A percentile compares a stretch with the other conserved stretches of the same genome.
Conservation (phyloP, 1,140 invertebrate genomes). For the Druon quercuslanigerum region DNA sequence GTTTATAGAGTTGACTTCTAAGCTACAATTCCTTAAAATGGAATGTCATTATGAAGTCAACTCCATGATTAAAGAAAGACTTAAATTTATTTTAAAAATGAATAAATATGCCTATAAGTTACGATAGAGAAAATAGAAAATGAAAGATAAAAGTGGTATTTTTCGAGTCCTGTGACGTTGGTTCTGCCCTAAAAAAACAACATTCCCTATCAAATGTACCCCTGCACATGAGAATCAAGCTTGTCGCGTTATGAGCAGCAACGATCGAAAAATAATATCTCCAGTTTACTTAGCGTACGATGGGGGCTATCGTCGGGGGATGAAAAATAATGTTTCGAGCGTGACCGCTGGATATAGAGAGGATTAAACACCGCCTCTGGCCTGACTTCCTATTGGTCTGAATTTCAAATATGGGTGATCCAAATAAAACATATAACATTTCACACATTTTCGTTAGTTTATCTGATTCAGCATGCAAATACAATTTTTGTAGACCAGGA, state of each 20-base stretch:
- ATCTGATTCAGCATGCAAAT: not conserved
- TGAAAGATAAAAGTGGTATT: not conserved
- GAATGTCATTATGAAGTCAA: constrained; percentile 15
- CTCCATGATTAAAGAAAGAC: not conserved
- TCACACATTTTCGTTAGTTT: not conserved
- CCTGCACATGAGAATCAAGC: constrained; percentile 52
- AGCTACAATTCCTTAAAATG: constrained; percentile 12
- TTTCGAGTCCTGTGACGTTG: constrained; percentile 40
- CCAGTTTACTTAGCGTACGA: constrained; percentile 69
- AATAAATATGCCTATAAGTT: not conserved
- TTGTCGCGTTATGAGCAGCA: constrained; percentile 50
- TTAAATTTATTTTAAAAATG: not conserved
- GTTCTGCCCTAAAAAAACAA: constrained; percentile 64
- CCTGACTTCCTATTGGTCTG: constrained; percentile 20
- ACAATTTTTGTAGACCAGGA: not conserved
- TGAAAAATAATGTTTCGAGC: constrained; percentile 73
- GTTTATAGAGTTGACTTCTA: constrained; percentile 3
- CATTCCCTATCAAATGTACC: constrained; percentile 48
- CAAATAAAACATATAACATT: not conserved
- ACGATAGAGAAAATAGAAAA: not conserved
- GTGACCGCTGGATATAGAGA: constrained; percentile 58
- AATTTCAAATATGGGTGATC: not conserved
- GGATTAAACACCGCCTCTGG: constrained; percentile 53
- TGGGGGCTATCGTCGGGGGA: constrained; percentile 61
- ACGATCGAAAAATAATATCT: constrained; percentile 73